Evolutionary conservation across 2,888 invertebrate genomes (phyloP).

Genomic region (Chrysotoxum bicinctum): DNA sequence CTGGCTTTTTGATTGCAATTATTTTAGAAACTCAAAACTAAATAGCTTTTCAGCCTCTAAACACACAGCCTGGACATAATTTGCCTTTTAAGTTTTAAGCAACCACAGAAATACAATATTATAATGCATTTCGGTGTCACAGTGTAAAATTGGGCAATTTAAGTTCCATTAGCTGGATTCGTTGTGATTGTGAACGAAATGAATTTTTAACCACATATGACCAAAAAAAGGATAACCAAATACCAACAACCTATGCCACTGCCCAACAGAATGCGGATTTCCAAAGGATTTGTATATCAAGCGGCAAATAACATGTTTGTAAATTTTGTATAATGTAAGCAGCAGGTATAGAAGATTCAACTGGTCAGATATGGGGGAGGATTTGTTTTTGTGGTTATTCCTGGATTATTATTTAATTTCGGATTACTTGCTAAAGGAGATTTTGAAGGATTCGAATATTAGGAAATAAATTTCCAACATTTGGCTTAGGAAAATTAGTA

Average conservation of each 20-base stretch:
- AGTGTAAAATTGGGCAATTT: conserved; percentile 54
- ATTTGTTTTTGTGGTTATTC: neutral
- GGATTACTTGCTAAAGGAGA: neutral
- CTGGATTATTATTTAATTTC: neutral
- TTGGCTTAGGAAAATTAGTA: neutral
- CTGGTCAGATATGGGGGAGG: neutral
- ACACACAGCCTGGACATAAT: conserved; percentile 21
- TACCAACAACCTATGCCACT: neutral
- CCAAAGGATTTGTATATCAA: neutral
- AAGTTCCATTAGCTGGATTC: conserved; percentile 47
- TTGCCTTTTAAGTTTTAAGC: conserved; percentile 49
- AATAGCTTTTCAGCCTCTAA: neutral
- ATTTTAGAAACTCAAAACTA: conserved; percentile 51
- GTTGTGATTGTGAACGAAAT: conserved; percentile 29
- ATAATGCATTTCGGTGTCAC: conserved; percentile 34
- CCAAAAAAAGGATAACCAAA: neutral
- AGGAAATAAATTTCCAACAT: neutral
- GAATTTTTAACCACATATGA: conserved; percentile 50
- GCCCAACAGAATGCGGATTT: neutral
- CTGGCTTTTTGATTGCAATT: conserved; percentile 55
- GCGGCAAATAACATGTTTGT: neutral
- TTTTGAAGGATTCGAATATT: neutral
- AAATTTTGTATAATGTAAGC: neutral
- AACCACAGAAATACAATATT: conserved; percentile 20
- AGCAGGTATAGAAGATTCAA: neutral